Conservation (phyloP, 2,113 vertebrate species). For the Lethenteron reissneri region DNA sequence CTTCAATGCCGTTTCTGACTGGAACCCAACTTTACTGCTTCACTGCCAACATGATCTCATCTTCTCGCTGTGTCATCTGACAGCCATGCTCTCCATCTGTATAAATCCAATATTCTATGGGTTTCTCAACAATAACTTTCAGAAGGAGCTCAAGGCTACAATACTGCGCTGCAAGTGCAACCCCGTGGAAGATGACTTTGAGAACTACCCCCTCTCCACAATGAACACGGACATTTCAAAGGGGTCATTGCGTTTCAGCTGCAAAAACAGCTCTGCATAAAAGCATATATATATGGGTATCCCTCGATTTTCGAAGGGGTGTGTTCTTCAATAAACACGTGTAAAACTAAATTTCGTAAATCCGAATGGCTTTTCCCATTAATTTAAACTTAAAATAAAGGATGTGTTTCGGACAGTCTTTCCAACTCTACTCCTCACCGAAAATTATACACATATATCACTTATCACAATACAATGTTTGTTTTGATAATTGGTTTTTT, state of each 20-base stretch:
- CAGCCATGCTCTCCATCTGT: slow-evolving; percentile 55
- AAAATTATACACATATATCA: too few relatives aligned
- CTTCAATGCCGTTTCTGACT: slow-evolving; percentile 52
- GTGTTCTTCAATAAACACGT: too few relatives aligned
- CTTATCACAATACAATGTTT: too few relatives aligned
- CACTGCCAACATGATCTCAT: slow-evolving; percentile 48
- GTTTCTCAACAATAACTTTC: slow-evolving; percentile 65
- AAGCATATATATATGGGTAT: too few relatives aligned
- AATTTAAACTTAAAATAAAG: too few relatives aligned
- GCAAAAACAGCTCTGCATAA: neutral
- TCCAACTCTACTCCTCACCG: too few relatives aligned
- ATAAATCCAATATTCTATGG: slow-evolving; percentile 63
- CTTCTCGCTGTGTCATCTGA: slow-evolving; percentile 54
- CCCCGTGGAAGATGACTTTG: slow-evolving; percentile 45
- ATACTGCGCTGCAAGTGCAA: slow-evolving; percentile 46
- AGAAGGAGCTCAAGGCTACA: slow-evolving; percentile 45
- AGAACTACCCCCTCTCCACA: slow-evolving; percentile 60
- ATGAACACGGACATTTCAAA: slow-evolving; percentile 59
- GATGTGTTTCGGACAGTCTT: too few relatives aligned
- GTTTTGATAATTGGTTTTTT: too few relatives aligned
- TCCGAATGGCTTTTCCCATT: too few relatives aligned
- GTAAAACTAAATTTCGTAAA: too few relatives aligned
- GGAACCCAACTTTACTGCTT: slow-evolving; percentile 43
- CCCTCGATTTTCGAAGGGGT: too few relatives aligned
- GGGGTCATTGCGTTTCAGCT: slow-evolving; percentile 24